These are phyloP conservation scores for Stomatorhinus ivindoensis DNA, from an alignment of 2,113 vertebrate genomes.

Conservation along the genomic window DNA sequence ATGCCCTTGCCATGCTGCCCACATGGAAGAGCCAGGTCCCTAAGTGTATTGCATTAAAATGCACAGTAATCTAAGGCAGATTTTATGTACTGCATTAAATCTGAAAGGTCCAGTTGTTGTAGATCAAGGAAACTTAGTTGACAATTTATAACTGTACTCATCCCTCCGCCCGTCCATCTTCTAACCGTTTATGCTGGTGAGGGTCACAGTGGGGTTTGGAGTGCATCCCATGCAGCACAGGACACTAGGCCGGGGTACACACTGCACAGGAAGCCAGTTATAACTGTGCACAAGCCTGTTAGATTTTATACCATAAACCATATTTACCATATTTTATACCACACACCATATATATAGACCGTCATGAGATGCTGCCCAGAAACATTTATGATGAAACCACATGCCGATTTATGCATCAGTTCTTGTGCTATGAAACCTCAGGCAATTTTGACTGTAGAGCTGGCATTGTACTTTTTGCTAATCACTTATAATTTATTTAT, in stretches of 20 bases:
- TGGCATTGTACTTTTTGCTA: not conserved
- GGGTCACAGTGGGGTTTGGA: not conserved
- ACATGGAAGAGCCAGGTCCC: not conserved
- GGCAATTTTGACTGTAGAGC: not conserved
- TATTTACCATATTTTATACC: not conserved
- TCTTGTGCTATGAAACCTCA: not conserved
- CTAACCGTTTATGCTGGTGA: not conserved
- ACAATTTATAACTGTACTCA: not conserved
- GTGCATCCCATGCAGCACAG: not conserved
- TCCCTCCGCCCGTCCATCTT: not conserved
- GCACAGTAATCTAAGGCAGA: not conserved
- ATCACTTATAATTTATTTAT: not conserved
- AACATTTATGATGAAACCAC: not conserved
- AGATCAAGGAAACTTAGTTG: not conserved
- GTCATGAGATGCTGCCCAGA: not conserved
- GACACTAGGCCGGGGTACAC: not conserved
- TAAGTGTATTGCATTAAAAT: slow-evolving; percentile 3
- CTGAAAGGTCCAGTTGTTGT: not conserved
- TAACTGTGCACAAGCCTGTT: not conserved
- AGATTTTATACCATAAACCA: not conserved
- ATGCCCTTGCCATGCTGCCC: not conserved
- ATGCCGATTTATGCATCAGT: not conserved
- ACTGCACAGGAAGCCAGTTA: not conserved
- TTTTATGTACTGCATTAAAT: not conserved
- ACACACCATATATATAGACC: not conserved